Evolutionary conservation across 2,888 invertebrate species (phyloP).

Genomic region (Agapostemon virescens): DNA sequence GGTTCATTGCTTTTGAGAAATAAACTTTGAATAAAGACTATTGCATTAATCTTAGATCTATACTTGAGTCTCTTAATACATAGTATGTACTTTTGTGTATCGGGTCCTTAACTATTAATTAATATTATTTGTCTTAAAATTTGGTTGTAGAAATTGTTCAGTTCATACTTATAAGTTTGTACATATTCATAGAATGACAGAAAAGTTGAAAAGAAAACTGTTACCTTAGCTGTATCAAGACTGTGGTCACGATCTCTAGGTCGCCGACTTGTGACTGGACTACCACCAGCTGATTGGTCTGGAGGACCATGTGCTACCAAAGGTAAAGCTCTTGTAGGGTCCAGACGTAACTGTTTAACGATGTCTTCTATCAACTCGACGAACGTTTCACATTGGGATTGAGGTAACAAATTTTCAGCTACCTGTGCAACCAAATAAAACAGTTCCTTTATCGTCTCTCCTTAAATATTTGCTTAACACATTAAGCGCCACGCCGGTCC

Average conservation of each 20-base stretch:
- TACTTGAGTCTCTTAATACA: slow-evolving; percentile 25
- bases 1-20: slow-evolving; percentile 11
- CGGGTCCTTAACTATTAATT: slow-evolving; percentile 28
- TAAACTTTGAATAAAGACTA: background rate
- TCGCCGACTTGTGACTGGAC: slow-evolving; percentile 78
- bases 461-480: background rate
- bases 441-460: background rate
- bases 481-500: no score
- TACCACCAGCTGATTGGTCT: slow-evolving; percentile 79
- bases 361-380: slow-evolving; percentile 93
- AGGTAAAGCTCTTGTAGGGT: slow-evolving; percentile 84
- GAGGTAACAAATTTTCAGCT: slow-evolving; percentile 88
- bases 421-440: slow-evolving; percentile 82
- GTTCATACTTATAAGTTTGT: background rate
- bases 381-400: slow-evolving; percentile 89
- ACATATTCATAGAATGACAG: background rate
- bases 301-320: slow-evolving; percentile 78
- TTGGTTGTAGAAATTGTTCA: slow-evolving; percentile 8
- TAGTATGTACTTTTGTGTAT: slow-evolving; percentile 56
- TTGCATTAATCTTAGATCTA: background rate
- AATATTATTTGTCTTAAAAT: background rate
- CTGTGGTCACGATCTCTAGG: slow-evolving; percentile 80
- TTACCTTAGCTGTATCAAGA: slow-evolving; percentile 79
- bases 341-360: slow-evolving; percentile 89
- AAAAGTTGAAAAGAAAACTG: slow-evolving; percentile 21